Conservation (phyloP, 2,888 invertebrate genomes). For the Watsonalla cultraria region DNA sequence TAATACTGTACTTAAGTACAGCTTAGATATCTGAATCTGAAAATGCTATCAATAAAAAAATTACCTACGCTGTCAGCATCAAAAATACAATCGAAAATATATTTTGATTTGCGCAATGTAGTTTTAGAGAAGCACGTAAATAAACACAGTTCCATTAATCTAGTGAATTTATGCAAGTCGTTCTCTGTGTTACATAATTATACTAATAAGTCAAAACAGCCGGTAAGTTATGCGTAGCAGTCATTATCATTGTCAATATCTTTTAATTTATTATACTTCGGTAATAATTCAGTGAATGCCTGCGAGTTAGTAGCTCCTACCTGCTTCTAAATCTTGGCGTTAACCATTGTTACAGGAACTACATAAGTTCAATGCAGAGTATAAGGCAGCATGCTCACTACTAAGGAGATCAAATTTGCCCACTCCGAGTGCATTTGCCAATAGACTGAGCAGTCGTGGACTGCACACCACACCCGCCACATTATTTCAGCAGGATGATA, state of each 20-base stretch:
- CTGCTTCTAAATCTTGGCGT: neutral
- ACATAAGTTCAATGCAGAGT: constrained; percentile 68
- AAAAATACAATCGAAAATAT: constrained; percentile 51
- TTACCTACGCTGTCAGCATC: constrained; percentile 51
- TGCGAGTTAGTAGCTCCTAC: neutral
- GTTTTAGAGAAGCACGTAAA: constrained; percentile 38
- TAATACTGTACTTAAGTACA: neutral
- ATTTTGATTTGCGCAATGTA: constrained; percentile 33
- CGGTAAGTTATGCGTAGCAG: constrained; percentile 38
- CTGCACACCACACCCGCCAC: constrained; percentile 46
- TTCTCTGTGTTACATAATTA: constrained; percentile 52
- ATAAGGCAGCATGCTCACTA: constrained; percentile 74
- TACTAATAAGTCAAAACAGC: constrained; percentile 45
- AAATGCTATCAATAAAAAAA: constrained; percentile 61
- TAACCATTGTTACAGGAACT: constrained; percentile 34
- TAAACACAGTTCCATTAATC: constrained; percentile 37
- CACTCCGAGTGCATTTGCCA: constrained; percentile 38
- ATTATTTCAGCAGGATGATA: constrained; percentile 34
- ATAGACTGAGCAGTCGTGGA: constrained; percentile 19
- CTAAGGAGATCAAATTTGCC: constrained; percentile 73
- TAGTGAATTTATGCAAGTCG: constrained; percentile 55
- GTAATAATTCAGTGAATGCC: no score
- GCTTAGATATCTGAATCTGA: neutral
- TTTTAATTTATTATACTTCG: neutral
- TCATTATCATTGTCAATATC: neutral